These are phyloP conservation scores for Drosophila eohydei DNA, from an alignment of 2,888 invertebrate species.

Conservation along the genomic window DNA sequence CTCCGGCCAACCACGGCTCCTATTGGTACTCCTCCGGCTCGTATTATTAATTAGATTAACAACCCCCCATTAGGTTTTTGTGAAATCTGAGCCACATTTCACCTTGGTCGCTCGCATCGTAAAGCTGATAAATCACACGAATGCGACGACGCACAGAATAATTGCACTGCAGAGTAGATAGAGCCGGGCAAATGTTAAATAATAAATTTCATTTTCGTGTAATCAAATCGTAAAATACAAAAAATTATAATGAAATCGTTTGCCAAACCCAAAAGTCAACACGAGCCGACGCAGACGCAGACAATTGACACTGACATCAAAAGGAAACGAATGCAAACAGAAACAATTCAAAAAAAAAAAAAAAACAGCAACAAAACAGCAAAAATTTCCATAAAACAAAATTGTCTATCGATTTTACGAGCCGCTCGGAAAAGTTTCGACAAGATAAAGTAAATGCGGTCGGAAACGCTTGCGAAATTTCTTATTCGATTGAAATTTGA, in stretches of 20 bases:
- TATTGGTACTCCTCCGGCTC: conserved; percentile 19
- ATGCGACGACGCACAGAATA: conserved; percentile 60
- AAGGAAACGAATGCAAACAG: conserved; percentile 37
- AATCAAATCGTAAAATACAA: conserved; percentile 74
- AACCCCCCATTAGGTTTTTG: conserved; percentile 52
- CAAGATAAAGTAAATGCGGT: conserved; percentile 34
- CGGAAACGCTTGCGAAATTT: conserved; percentile 32
- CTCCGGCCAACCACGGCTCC: neutral
- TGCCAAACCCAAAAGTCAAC: conserved; percentile 72
- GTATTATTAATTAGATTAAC: conserved; percentile 74
- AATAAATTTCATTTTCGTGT: conserved; percentile 60
- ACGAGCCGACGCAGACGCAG: conserved; percentile 20
- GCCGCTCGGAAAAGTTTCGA: conserved; percentile 34
- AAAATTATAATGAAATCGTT: conserved; percentile 54
- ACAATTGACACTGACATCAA: conserved; percentile 74
- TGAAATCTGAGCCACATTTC: conserved; percentile 58
- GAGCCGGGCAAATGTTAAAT: conserved; percentile 28
- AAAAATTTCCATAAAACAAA: conserved; percentile 65
- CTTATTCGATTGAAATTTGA: conserved; percentile 49
- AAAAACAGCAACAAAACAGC: conserved; percentile 28
- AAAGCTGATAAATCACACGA: conserved; percentile 68
- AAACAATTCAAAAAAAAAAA: conserved; percentile 25
- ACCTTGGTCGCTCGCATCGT: conserved; percentile 39
- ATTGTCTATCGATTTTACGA: conserved; percentile 67
- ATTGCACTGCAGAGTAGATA: conserved; percentile 63